Evolutionary conservation across 2,113 vertebrate genomes (phyloP).

Genomic region (Chloebia gouldiae): DNA sequence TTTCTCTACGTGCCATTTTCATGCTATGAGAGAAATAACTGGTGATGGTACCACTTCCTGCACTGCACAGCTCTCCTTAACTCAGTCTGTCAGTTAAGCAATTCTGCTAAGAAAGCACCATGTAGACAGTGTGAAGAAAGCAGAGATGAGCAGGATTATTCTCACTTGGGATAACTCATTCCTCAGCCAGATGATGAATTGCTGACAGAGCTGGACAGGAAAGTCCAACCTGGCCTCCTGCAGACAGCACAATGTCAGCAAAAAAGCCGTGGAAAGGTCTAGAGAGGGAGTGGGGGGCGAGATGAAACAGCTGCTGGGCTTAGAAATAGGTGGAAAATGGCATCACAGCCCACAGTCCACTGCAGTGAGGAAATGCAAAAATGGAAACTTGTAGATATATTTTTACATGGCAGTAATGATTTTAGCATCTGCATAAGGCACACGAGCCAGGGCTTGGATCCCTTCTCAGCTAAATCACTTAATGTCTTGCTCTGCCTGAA

Average conservation of each 20-base stretch:
- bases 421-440: slow-evolving; percentile 46
- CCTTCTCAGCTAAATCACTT: not conserved
- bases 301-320: slow-evolving; percentile 8
- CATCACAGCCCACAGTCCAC: not conserved
- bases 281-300: not conserved
- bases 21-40: accelerated
- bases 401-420: slow-evolving; percentile 44
- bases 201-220: not conserved
- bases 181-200: not conserved
- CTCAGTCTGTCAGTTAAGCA: not conserved
- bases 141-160: not conserved
- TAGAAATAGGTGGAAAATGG: not conserved
- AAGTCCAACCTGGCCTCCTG: not conserved
- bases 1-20: not conserved
- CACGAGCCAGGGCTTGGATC: slow-evolving; percentile 25
- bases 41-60: accelerated
- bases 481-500: slow-evolving; percentile 1
- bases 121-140: not conserved
- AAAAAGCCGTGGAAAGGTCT: not conserved
- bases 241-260: not conserved
- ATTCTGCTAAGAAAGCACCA: not conserved
- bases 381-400: slow-evolving; percentile 32
- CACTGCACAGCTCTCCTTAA: not conserved
- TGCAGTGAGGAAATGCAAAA: not conserved
- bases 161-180: not conserved